phyloP scores from a whole-genome alignment of 2,113 vertebrate species.

The Penelope pileata region DNA sequence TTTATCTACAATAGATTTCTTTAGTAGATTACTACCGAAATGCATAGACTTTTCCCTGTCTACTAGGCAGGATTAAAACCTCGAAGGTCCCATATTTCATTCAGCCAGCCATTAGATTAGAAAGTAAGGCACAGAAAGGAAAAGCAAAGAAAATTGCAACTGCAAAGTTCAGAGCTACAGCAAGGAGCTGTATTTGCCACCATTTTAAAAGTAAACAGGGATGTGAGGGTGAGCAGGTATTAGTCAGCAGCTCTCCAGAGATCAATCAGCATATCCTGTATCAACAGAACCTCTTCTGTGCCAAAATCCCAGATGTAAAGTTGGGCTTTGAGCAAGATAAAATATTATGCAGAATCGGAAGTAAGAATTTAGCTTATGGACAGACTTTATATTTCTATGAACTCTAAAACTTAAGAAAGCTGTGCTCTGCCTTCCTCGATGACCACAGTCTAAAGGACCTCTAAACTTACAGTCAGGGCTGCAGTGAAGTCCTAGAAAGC shows the following conservation, averaged over 20 bases:
- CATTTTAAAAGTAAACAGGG: neutral
- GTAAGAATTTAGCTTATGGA: neutral
- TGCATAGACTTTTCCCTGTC: neutral
- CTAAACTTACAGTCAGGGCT: neutral
- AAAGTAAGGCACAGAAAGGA: constrained; percentile 27
- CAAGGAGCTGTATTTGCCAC: neutral
- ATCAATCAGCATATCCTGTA: neutral
- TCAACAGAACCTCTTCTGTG: neutral
- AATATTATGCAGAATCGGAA: neutral
- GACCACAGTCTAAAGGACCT: neutral
- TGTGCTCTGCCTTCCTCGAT: neutral
- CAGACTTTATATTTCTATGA: neutral
- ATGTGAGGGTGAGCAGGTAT: neutral
- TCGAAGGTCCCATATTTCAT: constrained; percentile 37
- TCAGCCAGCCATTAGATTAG: constrained; percentile 11
- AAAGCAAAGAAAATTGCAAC: constrained; percentile 22
- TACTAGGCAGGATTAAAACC: constrained; percentile 38
- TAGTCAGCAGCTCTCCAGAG: neutral
- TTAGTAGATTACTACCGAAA: constrained; percentile 54
- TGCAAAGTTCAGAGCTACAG: neutral
- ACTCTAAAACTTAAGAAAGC: neutral
- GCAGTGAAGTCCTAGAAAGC: neutral
- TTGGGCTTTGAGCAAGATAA: neutral
- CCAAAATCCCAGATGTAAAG: neutral
- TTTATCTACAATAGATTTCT: constrained; percentile 67